These are phyloP conservation scores for Drosophila arizonae DNA, from an alignment of 1,140 invertebrate genomes.

Conservation along the genomic window DNA sequence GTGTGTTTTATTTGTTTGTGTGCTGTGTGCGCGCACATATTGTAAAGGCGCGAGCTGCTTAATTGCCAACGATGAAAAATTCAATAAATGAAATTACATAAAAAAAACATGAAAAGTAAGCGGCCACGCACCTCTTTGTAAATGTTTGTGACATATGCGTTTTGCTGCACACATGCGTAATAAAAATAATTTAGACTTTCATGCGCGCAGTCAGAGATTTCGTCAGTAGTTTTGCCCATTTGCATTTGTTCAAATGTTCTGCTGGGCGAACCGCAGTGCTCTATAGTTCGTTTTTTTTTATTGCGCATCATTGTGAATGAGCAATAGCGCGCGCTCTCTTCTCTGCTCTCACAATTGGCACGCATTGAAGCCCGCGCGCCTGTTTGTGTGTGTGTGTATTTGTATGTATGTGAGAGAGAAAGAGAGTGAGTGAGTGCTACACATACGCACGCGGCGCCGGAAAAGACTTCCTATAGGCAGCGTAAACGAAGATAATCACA, in stretches of 20 bases:
- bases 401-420: too few species aligned
- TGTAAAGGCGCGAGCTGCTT: slow-evolving; percentile 71
- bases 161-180: slow-evolving; percentile 15
- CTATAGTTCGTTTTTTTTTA: slow-evolving; percentile 62
- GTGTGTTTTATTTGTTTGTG: slow-evolving; percentile 39
- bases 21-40: slow-evolving; percentile 50
- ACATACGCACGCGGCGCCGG: slow-evolving; percentile 49
- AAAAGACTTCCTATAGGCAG: slow-evolving; percentile 49
- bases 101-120: slow-evolving; percentile 50
- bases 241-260: slow-evolving; percentile 28
- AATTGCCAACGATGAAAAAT: slow-evolving; percentile 65
- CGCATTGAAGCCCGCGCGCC: slow-evolving; percentile 18
- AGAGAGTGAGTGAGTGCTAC: slow-evolving; percentile 19
- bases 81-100: slow-evolving; percentile 73
- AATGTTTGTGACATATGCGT: not conserved
- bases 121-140: slow-evolving; percentile 9
- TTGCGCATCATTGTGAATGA: slow-evolving; percentile 77
- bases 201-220: slow-evolving; percentile 46
- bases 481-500: slow-evolving; percentile 10
- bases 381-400: slow-evolving; percentile 9
- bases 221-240: slow-evolving; percentile 58
- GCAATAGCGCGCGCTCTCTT: slow-evolving; percentile 59
- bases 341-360: slow-evolving; percentile 37
- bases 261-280: slow-evolving; percentile 30
- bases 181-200: slow-evolving; percentile 54